A percentile compares a stretch with the other conserved stretches of the same genome.
These are phyloP conservation scores for Opisthocomus hoazin DNA, from an alignment of 2,113 vertebrate species.

Conservation along the genomic window DNA sequence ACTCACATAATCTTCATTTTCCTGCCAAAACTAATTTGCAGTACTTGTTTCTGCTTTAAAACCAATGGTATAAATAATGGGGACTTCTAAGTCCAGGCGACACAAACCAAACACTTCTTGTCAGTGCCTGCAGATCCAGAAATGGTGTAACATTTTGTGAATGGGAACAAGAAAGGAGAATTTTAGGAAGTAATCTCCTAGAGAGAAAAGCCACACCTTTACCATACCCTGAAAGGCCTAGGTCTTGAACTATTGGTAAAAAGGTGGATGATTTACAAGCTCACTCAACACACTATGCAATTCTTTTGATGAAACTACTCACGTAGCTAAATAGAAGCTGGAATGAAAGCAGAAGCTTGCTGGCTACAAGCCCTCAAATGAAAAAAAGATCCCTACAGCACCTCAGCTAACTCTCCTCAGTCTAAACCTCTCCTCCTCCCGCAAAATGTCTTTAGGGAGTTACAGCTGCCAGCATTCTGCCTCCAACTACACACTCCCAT, in stretches of 20 bases:
- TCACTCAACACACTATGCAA: background rate
- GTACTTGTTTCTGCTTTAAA: background rate
- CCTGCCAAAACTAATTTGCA: background rate
- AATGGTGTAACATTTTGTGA: background rate
- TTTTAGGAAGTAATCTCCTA: background rate
- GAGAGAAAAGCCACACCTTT: background rate
- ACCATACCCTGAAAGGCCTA: background rate
- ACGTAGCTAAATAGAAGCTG: background rate
- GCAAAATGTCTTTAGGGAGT: background rate
- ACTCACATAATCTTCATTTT: background rate
- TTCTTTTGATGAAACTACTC: background rate
- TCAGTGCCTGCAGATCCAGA: background rate
- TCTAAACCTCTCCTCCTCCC: background rate
- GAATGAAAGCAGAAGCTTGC: background rate
- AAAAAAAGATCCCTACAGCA: background rate
- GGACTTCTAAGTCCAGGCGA: background rate
- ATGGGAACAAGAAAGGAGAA: background rate
- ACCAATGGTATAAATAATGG: background rate
- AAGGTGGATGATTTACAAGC: background rate
- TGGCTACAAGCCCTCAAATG: background rate
- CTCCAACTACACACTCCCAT: background rate
- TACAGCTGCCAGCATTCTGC: background rate
- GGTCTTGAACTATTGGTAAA: background rate
- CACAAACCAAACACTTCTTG: background rate
- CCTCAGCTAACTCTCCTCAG: background rate